A percentile compares a stretch with the other conserved stretches of the same genome.
Evolutionary conservation across 2,113 vertebrate genomes (phyloP).

Genomic region (Gallinago undulata): DNA sequence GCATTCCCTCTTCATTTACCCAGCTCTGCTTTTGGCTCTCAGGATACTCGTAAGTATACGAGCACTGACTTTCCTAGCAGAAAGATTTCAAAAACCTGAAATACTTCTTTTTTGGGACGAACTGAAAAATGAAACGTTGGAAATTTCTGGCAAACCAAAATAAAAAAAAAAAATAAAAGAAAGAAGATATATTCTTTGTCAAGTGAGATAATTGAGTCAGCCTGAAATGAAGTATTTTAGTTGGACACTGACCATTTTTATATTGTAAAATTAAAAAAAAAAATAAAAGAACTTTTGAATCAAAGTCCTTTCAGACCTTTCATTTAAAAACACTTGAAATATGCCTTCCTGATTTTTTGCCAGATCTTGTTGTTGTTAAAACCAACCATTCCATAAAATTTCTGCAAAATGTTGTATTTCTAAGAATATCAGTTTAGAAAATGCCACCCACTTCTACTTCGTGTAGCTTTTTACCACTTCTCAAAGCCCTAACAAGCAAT

Average conservation of each 20-base stretch:
- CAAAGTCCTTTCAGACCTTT: background rate
- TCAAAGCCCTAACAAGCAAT: background rate
- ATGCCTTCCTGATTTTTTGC: background rate
- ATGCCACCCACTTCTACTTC: background rate
- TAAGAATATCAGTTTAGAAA: background rate
- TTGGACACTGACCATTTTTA: background rate
- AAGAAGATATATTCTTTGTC: background rate
- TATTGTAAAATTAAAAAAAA: background rate
- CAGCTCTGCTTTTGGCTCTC: background rate
- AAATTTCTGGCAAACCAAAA: background rate
- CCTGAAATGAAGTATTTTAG: background rate
- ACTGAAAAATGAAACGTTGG: background rate
- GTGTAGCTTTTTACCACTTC: background rate
- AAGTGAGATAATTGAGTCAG: background rate
- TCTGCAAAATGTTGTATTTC: background rate
- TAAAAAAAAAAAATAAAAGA: background rate
- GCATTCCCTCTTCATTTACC: background rate
- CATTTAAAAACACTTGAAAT: background rate
- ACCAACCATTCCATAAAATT: background rate
- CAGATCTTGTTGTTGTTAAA: background rate
- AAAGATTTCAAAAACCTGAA: background rate
- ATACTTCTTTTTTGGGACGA: background rate
- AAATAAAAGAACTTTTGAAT: background rate
- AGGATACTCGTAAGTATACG: accelerated
- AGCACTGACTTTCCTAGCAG: background rate